A percentile compares a stretch with the other conserved stretches of the same genome.
Conservation (phyloP, 2,113 vertebrate genomes). For the Megalops atlanticus region DNA sequence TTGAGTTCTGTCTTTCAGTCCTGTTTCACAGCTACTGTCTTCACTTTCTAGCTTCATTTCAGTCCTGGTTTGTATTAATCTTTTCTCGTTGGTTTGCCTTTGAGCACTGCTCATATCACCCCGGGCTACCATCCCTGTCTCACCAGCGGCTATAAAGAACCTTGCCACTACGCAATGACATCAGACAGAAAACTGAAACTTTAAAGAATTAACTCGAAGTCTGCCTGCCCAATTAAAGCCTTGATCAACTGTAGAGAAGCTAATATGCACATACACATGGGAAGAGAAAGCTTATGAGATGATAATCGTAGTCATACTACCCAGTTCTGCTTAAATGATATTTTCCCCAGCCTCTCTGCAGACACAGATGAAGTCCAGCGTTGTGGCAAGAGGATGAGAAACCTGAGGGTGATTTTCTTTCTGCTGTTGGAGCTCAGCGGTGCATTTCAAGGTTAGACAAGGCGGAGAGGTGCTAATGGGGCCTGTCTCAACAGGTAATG, state of each 20-base stretch:
- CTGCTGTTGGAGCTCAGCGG: neutral
- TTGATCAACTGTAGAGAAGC: neutral
- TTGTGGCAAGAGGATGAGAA: too few relatives aligned
- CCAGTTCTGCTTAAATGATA: neutral
- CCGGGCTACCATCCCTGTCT: neutral
- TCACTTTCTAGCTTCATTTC: neutral
- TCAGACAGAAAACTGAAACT: neutral
- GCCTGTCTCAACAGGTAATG: constrained; percentile 14
- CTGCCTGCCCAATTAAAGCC: neutral
- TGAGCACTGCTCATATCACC: neutral
- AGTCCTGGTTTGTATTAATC: neutral
- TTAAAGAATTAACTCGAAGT: neutral
- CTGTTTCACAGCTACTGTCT: neutral
- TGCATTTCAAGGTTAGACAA: neutral
- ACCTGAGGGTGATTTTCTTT: neutral
- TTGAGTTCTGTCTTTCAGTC: neutral
- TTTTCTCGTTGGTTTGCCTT: neutral
- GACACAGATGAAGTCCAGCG: neutral
- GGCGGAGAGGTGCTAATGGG: neutral
- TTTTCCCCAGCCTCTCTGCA: neutral
- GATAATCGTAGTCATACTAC: neutral
- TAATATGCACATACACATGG: neutral
- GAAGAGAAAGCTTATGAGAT: neutral
- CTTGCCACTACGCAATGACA: neutral
- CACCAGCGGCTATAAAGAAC: neutral